Evolutionary conservation across 2,888 invertebrate species (phyloP).

Genomic region (Uropetala carovei): DNA sequence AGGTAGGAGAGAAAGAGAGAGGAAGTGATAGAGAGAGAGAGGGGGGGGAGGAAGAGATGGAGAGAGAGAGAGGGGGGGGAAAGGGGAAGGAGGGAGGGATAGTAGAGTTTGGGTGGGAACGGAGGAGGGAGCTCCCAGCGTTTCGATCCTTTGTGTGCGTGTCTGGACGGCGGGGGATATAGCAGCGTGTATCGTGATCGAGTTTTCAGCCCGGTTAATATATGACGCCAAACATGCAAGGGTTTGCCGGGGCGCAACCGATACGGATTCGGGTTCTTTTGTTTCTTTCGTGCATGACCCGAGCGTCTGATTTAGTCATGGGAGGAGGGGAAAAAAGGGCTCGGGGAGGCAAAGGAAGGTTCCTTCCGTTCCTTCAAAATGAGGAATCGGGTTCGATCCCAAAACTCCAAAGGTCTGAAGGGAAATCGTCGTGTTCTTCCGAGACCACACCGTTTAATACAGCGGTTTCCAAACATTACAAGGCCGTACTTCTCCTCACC

Average conservation of each 20-base stretch:
- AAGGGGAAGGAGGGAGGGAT: background rate
- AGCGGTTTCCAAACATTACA: too few species aligned
- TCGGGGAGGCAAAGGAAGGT: background rate
- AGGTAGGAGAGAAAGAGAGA: background rate
- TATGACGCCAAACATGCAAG: slow-evolving; percentile 13
- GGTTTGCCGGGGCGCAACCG: slow-evolving; percentile 26
- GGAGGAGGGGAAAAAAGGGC: background rate
- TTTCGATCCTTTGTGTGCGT: background rate
- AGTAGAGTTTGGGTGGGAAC: background rate
- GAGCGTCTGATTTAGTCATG: slow-evolving; percentile 6
- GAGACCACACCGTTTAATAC: too few species aligned
- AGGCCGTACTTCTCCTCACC: too few species aligned
- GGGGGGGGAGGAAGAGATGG: background rate
- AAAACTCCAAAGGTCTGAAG: too few species aligned
- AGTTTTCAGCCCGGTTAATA: slow-evolving; percentile 24
- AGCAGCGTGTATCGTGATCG: slow-evolving; percentile 12
- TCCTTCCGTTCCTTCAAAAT: too few species aligned
- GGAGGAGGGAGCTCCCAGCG: background rate
- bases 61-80: background rate
- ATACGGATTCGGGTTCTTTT: background rate
- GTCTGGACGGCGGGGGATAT: slow-evolving; percentile 20
- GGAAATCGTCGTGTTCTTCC: too few species aligned
- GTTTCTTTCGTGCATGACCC: slow-evolving; percentile 31
- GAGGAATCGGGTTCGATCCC: too few species aligned
- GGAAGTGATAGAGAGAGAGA: background rate